Evolutionary conservation across 2,888 invertebrate genomes (phyloP).

Genomic region (Calliphora vomitoria): DNA sequence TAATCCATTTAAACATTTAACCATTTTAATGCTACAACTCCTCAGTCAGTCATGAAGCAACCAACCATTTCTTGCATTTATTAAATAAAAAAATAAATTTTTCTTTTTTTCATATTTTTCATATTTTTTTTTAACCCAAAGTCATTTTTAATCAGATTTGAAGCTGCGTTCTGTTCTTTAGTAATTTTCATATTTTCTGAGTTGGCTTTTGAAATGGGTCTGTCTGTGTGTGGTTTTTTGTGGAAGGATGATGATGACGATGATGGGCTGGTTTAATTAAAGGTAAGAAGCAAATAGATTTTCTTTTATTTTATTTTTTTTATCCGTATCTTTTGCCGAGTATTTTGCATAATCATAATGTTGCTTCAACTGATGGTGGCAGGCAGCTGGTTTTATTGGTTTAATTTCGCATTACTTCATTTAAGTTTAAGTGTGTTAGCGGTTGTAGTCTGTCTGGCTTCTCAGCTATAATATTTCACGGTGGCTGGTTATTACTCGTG

Average conservation of each 20-base stretch:
- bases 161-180: neutral
- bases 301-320: neutral
- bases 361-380: neutral
- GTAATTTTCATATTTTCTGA: slow-evolving; percentile 1
- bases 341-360: slow-evolving; percentile 44
- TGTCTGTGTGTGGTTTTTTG: neutral
- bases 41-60: neutral
- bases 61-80: neutral
- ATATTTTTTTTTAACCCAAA: slow-evolving; percentile 25
- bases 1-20: slow-evolving; percentile 4
- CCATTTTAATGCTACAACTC: neutral
- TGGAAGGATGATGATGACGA: neutral
- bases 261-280: slow-evolving; percentile 33
- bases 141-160: slow-evolving; percentile 52
- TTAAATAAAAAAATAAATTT: slow-evolving; percentile 3
- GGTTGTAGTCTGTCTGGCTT: neutral
- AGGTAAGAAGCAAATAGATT: slow-evolving; percentile 22
- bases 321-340: neutral
- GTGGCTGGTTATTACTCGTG: slow-evolving; percentile 3
- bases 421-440: neutral
- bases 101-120: slow-evolving; percentile 21
- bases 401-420: slow-evolving; percentile 31
- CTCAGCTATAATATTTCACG: slow-evolving; percentile 12
- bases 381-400: slow-evolving; percentile 17
- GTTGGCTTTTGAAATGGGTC: neutral